Evolutionary conservation across 2,888 invertebrate genomes (phyloP).

Genomic region (Orthosia gothica): DNA sequence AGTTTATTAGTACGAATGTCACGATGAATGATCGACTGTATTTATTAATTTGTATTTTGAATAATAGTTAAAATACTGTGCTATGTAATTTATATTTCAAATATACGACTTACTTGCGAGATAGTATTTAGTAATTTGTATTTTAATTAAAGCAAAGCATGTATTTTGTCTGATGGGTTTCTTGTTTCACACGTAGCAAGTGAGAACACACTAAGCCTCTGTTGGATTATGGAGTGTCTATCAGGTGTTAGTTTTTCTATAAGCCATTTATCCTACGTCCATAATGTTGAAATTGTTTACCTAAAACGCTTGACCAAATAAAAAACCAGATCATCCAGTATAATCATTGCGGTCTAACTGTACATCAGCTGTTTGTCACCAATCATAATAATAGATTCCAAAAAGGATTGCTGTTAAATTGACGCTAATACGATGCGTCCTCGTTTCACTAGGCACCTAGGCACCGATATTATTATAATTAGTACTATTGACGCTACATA

Average conservation of each 20-base stretch:
- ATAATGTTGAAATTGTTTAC: background rate
- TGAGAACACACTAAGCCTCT: too few species aligned
- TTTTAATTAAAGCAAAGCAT: too few species aligned
- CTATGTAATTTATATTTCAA: too few species aligned
- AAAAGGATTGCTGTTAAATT: constrained; percentile 51
- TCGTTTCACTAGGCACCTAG: constrained; percentile 28
- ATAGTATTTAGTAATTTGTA: too few species aligned
- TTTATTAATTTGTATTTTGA: too few species aligned
- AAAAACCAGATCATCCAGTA: constrained; percentile 11
- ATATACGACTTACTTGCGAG: too few species aligned
- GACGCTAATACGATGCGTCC: constrained; percentile 31
- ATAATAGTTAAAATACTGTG: too few species aligned
- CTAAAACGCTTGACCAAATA: constrained; percentile 1
- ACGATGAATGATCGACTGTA: too few species aligned
- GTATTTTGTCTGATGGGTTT: background rate
- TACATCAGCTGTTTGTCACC: constrained; percentile 17
- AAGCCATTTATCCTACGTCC: background rate
- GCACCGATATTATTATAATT: constrained; percentile 49
- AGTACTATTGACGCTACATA: constrained; percentile 38
- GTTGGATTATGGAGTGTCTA: too few species aligned
- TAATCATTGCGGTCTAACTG: constrained; percentile 19
- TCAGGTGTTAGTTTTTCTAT: too few species aligned
- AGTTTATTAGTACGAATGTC: too few species aligned
- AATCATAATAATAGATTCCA: constrained; percentile 17
- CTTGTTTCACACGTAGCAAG: background rate